Conservation (phyloP, 2,888 invertebrate genomes). For the Nomada goodeniana region DNA sequence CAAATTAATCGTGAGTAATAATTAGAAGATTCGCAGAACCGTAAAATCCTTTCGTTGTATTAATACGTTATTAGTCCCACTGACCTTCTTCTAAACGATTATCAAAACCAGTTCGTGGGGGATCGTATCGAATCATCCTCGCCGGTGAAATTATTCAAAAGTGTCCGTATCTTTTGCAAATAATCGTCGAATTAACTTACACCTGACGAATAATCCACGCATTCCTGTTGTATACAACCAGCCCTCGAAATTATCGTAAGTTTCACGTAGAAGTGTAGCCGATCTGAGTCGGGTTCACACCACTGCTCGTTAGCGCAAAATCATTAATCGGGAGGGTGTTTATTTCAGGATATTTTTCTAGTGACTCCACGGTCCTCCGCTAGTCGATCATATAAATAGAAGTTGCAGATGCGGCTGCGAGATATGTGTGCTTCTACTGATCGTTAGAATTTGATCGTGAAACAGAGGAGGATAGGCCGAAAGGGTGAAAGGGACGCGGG, state of each 20-base stretch:
- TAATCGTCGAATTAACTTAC: background rate
- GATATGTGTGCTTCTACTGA: conserved; percentile 42
- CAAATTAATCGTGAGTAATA: too few relatives aligned
- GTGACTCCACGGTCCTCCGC: conserved; percentile 75
- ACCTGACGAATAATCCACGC: background rate
- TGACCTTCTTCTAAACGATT: too few relatives aligned
- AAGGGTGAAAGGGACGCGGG: background rate
- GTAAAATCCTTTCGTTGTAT: too few relatives aligned
- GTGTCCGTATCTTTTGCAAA: too few relatives aligned
- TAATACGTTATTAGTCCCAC: too few relatives aligned
- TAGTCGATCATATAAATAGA: conserved; percentile 77
- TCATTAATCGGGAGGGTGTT: conserved; percentile 65
- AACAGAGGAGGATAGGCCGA: background rate
- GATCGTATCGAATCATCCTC: too few relatives aligned
- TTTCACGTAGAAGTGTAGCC: background rate
- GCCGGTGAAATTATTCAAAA: too few relatives aligned
- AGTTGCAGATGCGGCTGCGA: conserved; percentile 70
- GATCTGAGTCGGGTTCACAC: background rate
- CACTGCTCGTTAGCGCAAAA: conserved; percentile 32
- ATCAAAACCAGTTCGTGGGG: too few relatives aligned
- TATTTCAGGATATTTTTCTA: conserved; percentile 83
- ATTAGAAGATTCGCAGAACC: too few relatives aligned
- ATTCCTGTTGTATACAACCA: too few relatives aligned
- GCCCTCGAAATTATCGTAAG: background rate
- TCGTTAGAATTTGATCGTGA: conserved; percentile 39